These are phyloP conservation scores for Lagodon rhomboides DNA, from an alignment of 2,797 vertebrate species.

Conservation along the genomic window DNA sequence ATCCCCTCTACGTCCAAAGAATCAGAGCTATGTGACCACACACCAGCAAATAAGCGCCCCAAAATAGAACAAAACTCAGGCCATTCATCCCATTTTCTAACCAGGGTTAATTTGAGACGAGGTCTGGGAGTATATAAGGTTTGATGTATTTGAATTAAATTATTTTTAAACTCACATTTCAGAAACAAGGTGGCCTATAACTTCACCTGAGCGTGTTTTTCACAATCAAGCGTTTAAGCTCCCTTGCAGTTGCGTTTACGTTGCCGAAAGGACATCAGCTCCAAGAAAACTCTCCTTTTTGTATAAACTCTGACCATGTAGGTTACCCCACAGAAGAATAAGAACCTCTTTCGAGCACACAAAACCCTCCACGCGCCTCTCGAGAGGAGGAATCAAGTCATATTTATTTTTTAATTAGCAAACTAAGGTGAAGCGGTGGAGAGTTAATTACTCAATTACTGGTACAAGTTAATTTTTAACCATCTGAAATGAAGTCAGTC, in stretches of 20 bases:
- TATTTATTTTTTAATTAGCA: slow-evolving; percentile 99
- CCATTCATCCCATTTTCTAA: background rate
- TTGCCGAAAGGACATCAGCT: background rate
- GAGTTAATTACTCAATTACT: slow-evolving; percentile 99
- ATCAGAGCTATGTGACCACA: slow-evolving; percentile 2
- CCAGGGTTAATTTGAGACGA: background rate
- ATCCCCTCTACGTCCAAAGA: background rate
- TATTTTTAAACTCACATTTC: slow-evolving; percentile 4
- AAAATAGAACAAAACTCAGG: background rate
- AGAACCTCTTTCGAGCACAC: slow-evolving; percentile 39
- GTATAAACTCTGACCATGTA: slow-evolving; percentile 14
- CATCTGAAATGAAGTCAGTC: slow-evolving; percentile 96
- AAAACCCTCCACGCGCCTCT: slow-evolving; percentile 58
- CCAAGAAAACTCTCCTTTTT: background rate
- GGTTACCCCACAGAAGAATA: slow-evolving; percentile 13
- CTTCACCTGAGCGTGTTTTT: background rate
- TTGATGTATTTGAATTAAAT: background rate
- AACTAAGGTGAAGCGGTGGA: slow-evolving; percentile 96
- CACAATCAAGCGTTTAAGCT: background rate
- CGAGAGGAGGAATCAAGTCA: slow-evolving; percentile 92
- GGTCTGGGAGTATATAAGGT: slow-evolving; percentile 1
- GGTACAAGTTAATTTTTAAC: slow-evolving; percentile 98
- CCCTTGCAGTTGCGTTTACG: too few species aligned
- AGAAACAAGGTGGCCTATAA: background rate
- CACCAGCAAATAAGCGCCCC: slow-evolving; percentile 7